phyloP scores from a whole-genome alignment of 2,113 vertebrate genomes.

The Pheucticus melanocephalus region DNA sequence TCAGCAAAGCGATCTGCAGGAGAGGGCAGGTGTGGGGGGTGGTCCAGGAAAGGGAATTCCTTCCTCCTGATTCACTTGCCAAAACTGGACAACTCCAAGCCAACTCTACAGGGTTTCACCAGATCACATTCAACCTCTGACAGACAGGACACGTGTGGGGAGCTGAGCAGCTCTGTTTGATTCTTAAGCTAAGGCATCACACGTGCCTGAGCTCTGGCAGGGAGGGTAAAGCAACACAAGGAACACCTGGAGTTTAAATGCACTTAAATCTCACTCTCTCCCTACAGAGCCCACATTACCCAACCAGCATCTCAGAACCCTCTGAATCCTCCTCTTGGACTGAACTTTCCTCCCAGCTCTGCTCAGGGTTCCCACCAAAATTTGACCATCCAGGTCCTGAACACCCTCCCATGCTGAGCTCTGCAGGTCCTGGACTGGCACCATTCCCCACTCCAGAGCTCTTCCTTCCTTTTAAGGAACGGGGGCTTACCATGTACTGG shows the following conservation, averaged over 20 bases:
- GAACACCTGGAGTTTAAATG: neutral
- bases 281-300: fast-evolving
- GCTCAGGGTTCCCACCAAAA: neutral
- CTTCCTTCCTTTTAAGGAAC: neutral
- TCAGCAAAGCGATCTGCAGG: conserved; percentile 90
- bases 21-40: neutral
- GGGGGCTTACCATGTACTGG: conserved; percentile 88
- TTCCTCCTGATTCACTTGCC: neutral
- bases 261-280: neutral
- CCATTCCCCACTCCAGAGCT: neutral
- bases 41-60: neutral
- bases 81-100: neutral
- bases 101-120: neutral
- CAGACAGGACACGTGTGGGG: neutral
- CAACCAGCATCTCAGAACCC: neutral
- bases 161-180: neutral
- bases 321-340: neutral
- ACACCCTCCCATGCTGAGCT: neutral
- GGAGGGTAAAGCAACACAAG: neutral
- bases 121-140: neutral
- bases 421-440: neutral
- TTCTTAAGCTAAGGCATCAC: neutral
- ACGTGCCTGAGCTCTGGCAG: neutral
- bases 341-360: neutral
- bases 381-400: neutral